Evolutionary conservation across 1,140 invertebrate genomes (phyloP), one percentile per base, ranked within the genome.

Genomic region (Aethina tumida): DNA sequence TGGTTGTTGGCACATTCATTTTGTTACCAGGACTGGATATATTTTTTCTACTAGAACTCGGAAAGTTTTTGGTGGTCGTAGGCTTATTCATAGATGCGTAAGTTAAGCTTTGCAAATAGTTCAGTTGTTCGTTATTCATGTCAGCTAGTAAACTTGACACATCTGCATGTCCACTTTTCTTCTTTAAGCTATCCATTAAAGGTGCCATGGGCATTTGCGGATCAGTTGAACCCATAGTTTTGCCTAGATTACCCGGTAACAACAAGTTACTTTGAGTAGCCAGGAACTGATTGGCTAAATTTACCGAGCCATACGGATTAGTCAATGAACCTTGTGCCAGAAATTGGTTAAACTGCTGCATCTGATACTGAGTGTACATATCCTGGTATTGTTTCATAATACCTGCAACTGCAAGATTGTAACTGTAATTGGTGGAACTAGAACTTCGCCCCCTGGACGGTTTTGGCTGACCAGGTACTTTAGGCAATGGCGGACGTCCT

Each of bases 361-460:
- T 37, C 25, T 58, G 50, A 30, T 49, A 52, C 44, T 58, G 50
- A 36, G 45, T 60, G 39, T 63, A 61, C 35, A 58, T 53, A 10
- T 60, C 58, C 35, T 60, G 55, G 35, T 59, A 59, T 17, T 58
- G 55, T 29, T 57, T 52, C 9, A 58, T 34, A n/a, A 24, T 56
- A 59, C 18, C 53, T 49, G n/a, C 46, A 49, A 5, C 41, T 36
- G n/a, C 41, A 41, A n/a, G n/a, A n/a, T n/a, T n/a, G 8, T 46
- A 38, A 16, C 22, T 31, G 12, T 43, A 35, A 30, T 43, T 30
- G 10, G 35, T 10, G 14, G 28, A 10, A 21, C 25, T 36, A 1
- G 45, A 38, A 26, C 46, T 53, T 26, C 51, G 45, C 8, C 42
- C 39, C 31, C 53, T 47, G 8, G 49, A 39, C 6, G 41, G 24